phyloP scores from a whole-genome alignment of 1,140 invertebrate genomes.

The Euura lappo region DNA sequence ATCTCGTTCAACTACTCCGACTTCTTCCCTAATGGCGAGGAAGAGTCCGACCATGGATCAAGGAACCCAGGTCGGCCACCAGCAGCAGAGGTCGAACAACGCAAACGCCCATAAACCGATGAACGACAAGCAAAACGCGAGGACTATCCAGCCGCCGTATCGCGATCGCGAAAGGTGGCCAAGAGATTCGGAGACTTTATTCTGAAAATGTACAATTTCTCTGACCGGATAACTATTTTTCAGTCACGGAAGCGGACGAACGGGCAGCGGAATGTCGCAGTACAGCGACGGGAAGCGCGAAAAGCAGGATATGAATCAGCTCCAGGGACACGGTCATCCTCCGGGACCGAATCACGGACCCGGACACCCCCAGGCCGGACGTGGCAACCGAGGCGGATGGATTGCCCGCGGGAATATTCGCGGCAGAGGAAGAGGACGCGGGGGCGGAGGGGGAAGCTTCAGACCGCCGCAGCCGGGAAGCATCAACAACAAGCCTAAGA shows the following conservation, averaged over 20 bases:
- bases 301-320: conserved; percentile 40
- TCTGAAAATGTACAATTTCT: conserved; percentile 14
- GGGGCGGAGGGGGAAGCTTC: conserved; percentile 44
- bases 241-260: conserved; percentile 47
- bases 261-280: conserved; percentile 49
- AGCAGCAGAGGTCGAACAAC: conserved; percentile 52
- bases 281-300: conserved; percentile 50
- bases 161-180: conserved; percentile 51
- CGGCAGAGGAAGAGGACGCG: conserved; percentile 44
- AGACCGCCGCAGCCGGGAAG: conserved; percentile 46
- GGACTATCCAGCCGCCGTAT: conserved; percentile 50
- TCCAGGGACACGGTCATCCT: conserved; percentile 43
- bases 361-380: conserved; percentile 53
- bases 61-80: conserved; percentile 71
- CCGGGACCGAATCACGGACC: conserved; percentile 26
- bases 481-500: conserved; percentile 61
- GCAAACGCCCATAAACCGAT: conserved; percentile 47
- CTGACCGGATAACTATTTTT: conserved; percentile 13
- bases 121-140: conserved; percentile 49
- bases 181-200: conserved; percentile 12
- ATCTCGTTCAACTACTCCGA: conserved; percentile 79
- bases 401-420: conserved; percentile 54
- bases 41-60: conserved; percentile 86
- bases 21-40: conserved; percentile 66
- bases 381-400: conserved; percentile 61